Evolutionary conservation across 2,888 invertebrate genomes (phyloP), one percentile per base, ranked within the genome.

Genomic region (Scaptodrosophila latifasciaeformis): DNA sequence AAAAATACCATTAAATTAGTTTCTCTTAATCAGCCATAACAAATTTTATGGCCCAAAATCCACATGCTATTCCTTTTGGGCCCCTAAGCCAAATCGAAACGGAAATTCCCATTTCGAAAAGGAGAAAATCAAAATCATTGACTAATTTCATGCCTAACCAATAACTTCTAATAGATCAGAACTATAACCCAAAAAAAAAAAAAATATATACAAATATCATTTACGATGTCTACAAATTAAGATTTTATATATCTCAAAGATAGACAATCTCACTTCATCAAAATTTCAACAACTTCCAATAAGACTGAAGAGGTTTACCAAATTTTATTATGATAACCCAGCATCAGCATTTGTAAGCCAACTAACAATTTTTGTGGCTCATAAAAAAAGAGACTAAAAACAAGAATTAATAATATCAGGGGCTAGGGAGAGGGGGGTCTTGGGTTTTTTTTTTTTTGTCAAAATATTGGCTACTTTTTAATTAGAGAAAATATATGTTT

Each of bases 181-280:
- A n/a, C n/a, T n/a, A n/a, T n/a, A n/a, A n/a, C n/a, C n/a, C n/a
- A n/a, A n/a, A n/a, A n/a, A n/a, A n/a, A n/a, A n/a, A n/a, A n/a
- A n/a, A n/a, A n/a, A n/a, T n/a, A n/a, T n/a, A n/a, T n/a, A n/a
- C n/a, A n/a, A n/a, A n/a, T n/a, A n/a, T n/a, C 51, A 18, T 68
- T 66, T 69, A 65, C 39, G 58, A 55, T 59, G 70, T 52, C 59
- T 59, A 72, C 59, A 72, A 72, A 79, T 79, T 61, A 55, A 51
- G 47, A 59, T 61, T 64, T 79, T 70, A 79, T 79, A 56, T 49
- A 24, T 7, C 24, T 24, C 24, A 24, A 24, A 24, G 7, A 5
- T 24, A 18, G 51, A 60, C 63, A 53, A 74, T 79, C 74, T 72
- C 67, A 77, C 70, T 64, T 79, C 64, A 80, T 79, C 67, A 63